Percentiles rank a stretch among this genome's conserved stretches.
These are phyloP conservation scores for Drymonia ruficornis DNA, from an alignment of 2,888 invertebrate genomes.

Conservation along the genomic window DNA sequence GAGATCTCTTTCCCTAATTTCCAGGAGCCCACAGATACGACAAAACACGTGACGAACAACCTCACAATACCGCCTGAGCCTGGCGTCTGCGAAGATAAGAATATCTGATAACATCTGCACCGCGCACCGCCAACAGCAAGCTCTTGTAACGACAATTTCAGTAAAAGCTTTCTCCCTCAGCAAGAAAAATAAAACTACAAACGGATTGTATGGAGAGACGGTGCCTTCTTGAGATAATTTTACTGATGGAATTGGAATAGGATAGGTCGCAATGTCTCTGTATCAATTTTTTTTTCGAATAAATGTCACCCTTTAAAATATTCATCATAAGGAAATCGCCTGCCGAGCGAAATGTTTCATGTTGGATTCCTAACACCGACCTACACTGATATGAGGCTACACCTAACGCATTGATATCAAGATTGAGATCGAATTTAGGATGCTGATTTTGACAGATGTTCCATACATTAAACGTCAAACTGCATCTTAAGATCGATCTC, in stretches of 20 bases:
- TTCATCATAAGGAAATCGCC: too few relatives aligned
- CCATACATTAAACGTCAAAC: too few relatives aligned
- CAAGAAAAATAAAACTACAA: not conserved
- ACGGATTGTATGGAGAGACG: not conserved
- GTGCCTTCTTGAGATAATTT: not conserved
- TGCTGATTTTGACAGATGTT: too few relatives aligned
- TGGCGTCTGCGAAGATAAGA: slow-evolving; percentile 66
- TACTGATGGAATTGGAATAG: not conserved
- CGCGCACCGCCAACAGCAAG: not conserved
- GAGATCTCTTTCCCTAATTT: slow-evolving; percentile 15
- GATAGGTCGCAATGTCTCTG: too few relatives aligned
- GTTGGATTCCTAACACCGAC: too few relatives aligned
- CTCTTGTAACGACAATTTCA: not conserved
- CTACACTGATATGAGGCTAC: too few relatives aligned
- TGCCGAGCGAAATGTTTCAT: too few relatives aligned
- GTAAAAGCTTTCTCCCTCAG: not conserved
- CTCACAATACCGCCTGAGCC: slow-evolving; percentile 70
- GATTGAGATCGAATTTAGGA: too few relatives aligned
- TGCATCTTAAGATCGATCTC: too few relatives aligned
- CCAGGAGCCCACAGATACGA: slow-evolving; percentile 52
- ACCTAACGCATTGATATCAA: too few relatives aligned
- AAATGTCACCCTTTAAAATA: too few relatives aligned
- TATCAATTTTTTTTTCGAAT: too few relatives aligned
- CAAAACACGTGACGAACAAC: slow-evolving; percentile 56
- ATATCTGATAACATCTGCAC: slow-evolving; percentile 50